Base-by-base conservation (phyloP, 2,888 invertebrate species). In the Cryptophagus acutangulus region DNA sequence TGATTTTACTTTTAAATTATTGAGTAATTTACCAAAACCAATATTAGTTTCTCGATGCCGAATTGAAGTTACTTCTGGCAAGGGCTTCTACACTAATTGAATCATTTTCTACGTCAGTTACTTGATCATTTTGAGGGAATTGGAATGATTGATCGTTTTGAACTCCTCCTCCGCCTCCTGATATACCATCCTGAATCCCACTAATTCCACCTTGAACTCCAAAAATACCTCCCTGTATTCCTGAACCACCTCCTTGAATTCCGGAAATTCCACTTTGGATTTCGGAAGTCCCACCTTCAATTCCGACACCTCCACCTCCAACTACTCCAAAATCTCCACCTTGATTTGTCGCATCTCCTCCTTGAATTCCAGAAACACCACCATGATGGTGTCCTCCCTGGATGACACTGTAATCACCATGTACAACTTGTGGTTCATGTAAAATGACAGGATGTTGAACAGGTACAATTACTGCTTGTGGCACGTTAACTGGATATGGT, bases 361-460 rank as follows among this genome's bases (percentile, higher is more conserved):
- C 12, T 10, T 14, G 16, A 29, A 34, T 28, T 24, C 38, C 38
- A 12, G 41, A 36, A 16, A 35, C 41, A 15, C 26, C n/a, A 24
- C 36, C 31, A 25, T 28, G 14, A 14, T 18, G 17, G 12, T 12
- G 17, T 16, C 17, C 33, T 5, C 10, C 33, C n/a, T 24, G 24
- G 24, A 24, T 24, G 8, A 24, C 24, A n/a, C n/a, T 8, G 2
- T 17, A n/a, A 20, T 9, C 20, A 3, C 12, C 29, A 6, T 1
- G 16, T 30, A 30, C 24, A 16, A 24, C n/a, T 25, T 48, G 45
- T 26, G 53, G 49, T 10, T 45, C 51, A 28, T 46, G 47, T 12
- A 55, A 51, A 20, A 51, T 40, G 3, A 57, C 55, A 10, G 61
- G 59, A 14, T 50, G 41, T 40, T 56, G 56, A 17, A 62, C 59